Evolutionary conservation across 2,113 vertebrate species (phyloP).

Genomic region (Smithornis capensis): DNA sequence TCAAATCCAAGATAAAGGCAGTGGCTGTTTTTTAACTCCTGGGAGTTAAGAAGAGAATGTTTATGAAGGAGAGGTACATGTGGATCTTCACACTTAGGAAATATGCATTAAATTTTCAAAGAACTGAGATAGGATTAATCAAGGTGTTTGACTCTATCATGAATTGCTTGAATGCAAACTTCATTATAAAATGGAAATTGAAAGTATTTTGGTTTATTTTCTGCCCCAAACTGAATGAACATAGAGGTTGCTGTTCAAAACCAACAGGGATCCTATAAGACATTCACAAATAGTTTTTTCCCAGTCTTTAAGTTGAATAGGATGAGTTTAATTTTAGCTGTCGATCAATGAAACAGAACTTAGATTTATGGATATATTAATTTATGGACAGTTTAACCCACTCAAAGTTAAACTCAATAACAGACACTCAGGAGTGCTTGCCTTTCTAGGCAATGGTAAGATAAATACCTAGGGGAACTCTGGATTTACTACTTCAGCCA

Average conservation of each 20-base stretch:
- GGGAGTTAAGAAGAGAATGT: background rate
- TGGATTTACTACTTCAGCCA: background rate
- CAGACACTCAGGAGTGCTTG: background rate
- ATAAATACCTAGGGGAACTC: background rate
- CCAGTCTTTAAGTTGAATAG: background rate
- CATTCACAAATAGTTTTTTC: background rate
- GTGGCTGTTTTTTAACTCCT: background rate
- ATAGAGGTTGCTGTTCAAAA: background rate
- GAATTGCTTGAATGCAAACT: background rate
- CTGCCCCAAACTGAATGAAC: background rate
- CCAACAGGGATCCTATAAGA: background rate
- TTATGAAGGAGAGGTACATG: background rate
- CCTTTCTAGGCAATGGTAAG: background rate
- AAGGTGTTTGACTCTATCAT: background rate
- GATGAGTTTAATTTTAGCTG: background rate
- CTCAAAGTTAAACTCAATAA: background rate
- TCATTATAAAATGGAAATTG: background rate
- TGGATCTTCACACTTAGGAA: background rate
- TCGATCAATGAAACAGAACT: background rate
- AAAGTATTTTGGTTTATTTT: background rate
- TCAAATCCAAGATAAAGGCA: background rate
- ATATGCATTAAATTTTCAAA: background rate
- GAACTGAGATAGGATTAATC: background rate
- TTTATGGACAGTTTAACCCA: background rate
- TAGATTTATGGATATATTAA: background rate